Evolutionary conservation across 2,888 invertebrate species (phyloP), one percentile per base, ranked within the genome.

Genomic region (Nesidiocoris tenuis): DNA sequence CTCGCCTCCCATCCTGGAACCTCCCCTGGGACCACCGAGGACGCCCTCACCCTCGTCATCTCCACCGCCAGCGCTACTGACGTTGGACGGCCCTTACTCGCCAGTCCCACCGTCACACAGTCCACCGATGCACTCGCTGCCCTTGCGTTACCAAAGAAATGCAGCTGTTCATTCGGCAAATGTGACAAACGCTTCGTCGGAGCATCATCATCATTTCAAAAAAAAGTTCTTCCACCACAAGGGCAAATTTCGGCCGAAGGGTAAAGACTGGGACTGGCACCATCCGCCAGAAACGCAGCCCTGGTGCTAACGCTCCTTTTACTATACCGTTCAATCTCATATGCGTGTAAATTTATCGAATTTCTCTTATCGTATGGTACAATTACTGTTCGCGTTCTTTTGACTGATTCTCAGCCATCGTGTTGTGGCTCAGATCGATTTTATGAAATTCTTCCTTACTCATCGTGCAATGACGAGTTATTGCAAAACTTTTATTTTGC

Each of bases 211-310:
- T 80, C 92, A 92, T 84, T 93, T 92, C 84, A 93, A 94, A 85
- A 94, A 93, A 86, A 92, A 93, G 82, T 91, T 91, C 85, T 92
- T 92, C 85, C 88, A 85, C 81, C 87, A 86, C 79, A 87, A 88
- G 80, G 88, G 88, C 77, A 90, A 90, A 82, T 90, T 90, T 84
- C 86, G 89, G 78, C 90, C 90, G 2, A 90, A 90, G 82, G 90
- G 90, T 76, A 90, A 90, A 82, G 89, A 90, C 81, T 90, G 90
- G 90, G 88, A 89, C 82, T 90, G 90, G 90, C 80, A 79, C 59
- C 79, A 78, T 56, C 70, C 72, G 18, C 72, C 78, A 61, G 78
- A 78, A 24, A 78, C 77, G 9, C 79, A 80, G 59, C 78, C 79
- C 19, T 80, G 80, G 80, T 80, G 79, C 77, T 80, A 79, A 79